Conservation (phyloP, 2,113 vertebrate genomes). For the Promerops cafer region DNA sequence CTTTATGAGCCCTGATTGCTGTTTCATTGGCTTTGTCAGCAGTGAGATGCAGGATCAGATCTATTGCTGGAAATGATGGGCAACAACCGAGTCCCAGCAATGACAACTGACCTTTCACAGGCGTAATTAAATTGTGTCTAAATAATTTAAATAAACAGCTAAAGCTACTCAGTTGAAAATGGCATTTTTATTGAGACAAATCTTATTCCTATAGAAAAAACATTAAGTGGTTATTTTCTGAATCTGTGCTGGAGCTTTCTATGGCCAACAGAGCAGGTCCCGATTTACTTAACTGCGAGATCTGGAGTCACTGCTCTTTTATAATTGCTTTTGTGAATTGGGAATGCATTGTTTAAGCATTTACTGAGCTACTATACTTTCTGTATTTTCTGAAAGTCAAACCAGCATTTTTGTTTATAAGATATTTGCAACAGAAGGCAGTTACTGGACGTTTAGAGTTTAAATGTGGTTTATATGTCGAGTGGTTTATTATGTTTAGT, state of each 20-base stretch:
- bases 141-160: slow-evolving; percentile 46
- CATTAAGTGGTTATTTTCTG: background rate
- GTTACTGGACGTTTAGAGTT: background rate
- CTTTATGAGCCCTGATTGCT: background rate
- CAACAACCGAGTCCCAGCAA: slow-evolving; percentile 10
- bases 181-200: slow-evolving; percentile 16
- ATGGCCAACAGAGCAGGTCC: background rate
- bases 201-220: background rate
- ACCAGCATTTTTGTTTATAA: background rate
- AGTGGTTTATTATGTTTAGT: background rate
- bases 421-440: background rate
- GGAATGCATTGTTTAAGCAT: slow-evolving; percentile 37
- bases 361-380: background rate
- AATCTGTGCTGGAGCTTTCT: background rate
- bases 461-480: background rate
- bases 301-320: background rate
- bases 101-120: slow-evolving; percentile 20
- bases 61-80: background rate
- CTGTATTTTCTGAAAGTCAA: background rate
- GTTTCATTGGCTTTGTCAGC: slow-evolving; percentile 4
- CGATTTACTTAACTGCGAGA: background rate
- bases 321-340: slow-evolving; percentile 46
- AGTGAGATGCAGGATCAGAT: background rate
- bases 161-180: slow-evolving; percentile 10
- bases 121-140: background rate